A percentile compares a stretch with the other conserved stretches of the same genome.
phyloP scores from a whole-genome alignment of 2,888 invertebrate genomes.

The Macrosoma leucophasiata region DNA sequence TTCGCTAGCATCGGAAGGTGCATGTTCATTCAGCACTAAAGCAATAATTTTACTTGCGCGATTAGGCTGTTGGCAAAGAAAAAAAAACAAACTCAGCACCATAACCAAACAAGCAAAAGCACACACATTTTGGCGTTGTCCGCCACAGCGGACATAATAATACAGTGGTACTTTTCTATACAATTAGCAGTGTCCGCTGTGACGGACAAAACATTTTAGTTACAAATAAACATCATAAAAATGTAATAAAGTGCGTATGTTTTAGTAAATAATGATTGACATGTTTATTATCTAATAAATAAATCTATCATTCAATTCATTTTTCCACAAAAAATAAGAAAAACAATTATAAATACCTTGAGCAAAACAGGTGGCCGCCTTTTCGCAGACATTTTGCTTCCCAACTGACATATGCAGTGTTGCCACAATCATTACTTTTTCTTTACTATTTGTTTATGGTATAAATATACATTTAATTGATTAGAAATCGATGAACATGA shows the following conservation, averaged over 20 bases:
- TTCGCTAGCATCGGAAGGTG: conserved; percentile 2
- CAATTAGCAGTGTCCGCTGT: no score
- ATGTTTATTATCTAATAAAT: conserved; percentile 1
- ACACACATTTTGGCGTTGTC: conserved; percentile 2
- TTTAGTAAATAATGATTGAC: conserved; percentile 1
- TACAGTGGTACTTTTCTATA: no score
- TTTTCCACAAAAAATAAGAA: not conserved
- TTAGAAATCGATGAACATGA: no score
- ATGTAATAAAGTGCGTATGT: conserved; percentile 2
- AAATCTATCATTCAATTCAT: conserved; percentile 1
- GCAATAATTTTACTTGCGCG: conserved; percentile 9
- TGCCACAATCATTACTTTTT: conserved; percentile 1
- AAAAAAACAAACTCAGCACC: conserved; percentile 6
- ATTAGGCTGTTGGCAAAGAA: conserved; percentile 9
- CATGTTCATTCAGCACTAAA: conserved; percentile 7
- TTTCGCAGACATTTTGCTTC: conserved; percentile 1
- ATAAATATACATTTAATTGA: not conserved
- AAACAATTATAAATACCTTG: conserved; percentile 2
- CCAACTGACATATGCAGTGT: conserved; percentile 1
- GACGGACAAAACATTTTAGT: no score
- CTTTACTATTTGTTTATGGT: not conserved
- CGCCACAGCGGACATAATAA: no score
- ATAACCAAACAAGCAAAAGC: conserved; percentile 2
- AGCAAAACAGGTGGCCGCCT: conserved; percentile 1
- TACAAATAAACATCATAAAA: not conserved